Evolutionary conservation across 2,113 vertebrate species (phyloP).

Genomic region (Climacteris rufus): DNA sequence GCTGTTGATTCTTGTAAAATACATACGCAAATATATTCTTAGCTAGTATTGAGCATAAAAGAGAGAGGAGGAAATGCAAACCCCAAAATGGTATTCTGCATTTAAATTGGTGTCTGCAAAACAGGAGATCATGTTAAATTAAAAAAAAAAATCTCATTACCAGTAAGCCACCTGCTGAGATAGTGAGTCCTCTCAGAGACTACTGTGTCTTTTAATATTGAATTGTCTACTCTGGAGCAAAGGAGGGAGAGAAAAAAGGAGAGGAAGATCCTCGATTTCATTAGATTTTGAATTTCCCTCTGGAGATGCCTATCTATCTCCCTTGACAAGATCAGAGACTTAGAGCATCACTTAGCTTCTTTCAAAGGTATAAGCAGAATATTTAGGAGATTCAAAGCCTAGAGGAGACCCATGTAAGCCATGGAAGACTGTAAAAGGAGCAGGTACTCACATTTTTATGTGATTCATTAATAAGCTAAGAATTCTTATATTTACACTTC

Average conservation of each 20-base stretch:
- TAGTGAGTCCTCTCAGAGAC: neutral
- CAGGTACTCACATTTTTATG: neutral
- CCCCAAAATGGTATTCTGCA: neutral
- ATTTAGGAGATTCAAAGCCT: neutral
- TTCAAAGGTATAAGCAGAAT: neutral
- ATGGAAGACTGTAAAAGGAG: neutral
- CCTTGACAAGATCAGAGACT: neutral
- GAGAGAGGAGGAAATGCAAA: neutral
- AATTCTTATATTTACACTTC: neutral
- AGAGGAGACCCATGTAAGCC: neutral
- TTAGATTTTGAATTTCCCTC: constrained; percentile 23
- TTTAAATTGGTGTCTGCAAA: neutral
- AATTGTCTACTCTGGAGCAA: neutral
- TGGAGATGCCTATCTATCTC: neutral
- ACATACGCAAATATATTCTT: neutral
- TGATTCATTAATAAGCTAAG: neutral
- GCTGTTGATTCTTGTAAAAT: neutral
- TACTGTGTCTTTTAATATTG: neutral
- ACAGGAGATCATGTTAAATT: neutral
- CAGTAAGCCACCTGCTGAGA: constrained; percentile 18
- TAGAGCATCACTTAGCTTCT: neutral
- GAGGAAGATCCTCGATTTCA: neutral
- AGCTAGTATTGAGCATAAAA: neutral
- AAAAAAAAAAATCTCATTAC: neutral
- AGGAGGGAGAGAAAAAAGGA: neutral